A percentile compares a stretch with the other conserved stretches of the same genome.
These are phyloP conservation scores for Galago senegalensis DNA, from an alignment of 2,797 vertebrate species.

Conservation along the genomic window DNA sequence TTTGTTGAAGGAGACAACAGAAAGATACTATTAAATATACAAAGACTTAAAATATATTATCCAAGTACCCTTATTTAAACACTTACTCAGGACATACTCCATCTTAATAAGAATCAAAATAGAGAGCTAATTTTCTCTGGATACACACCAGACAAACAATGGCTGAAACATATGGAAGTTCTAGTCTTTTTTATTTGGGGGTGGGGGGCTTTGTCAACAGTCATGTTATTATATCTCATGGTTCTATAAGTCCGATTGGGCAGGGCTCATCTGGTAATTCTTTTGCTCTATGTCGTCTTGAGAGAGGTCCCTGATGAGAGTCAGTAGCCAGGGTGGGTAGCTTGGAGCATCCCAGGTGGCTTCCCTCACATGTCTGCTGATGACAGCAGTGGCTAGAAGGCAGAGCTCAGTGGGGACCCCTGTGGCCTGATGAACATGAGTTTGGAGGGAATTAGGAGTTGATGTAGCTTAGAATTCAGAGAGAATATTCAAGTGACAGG, in stretches of 20 bases:
- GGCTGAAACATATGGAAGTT: not conserved
- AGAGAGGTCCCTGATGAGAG: too few relatives aligned
- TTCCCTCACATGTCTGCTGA: not conserved
- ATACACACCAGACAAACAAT: not conserved
- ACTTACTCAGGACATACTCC: not conserved
- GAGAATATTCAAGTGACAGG: not conserved
- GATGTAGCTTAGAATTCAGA: not conserved
- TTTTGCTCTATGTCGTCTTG: not conserved
- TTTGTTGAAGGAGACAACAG: not conserved
- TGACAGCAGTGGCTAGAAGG: not conserved
- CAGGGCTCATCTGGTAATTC: not conserved
- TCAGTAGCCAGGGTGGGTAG: not conserved
- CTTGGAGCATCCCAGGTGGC: too few relatives aligned
- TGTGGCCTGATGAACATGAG: not conserved
- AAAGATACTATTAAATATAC: slow-evolving; percentile 20
- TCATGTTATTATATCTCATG: not conserved
- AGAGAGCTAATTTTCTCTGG: not conserved
- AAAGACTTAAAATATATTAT: slow-evolving; percentile 47
- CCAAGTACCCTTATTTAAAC: not conserved
- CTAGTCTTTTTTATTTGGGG: too few relatives aligned
- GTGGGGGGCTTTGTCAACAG: not conserved
- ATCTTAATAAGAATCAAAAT: not conserved
- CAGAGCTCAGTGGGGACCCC: too few relatives aligned
- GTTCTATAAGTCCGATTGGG: not conserved
- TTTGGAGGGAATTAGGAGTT: not conserved